Conservation (phyloP, 1,140 invertebrate genomes). For the Orchestia grillus region DNA sequence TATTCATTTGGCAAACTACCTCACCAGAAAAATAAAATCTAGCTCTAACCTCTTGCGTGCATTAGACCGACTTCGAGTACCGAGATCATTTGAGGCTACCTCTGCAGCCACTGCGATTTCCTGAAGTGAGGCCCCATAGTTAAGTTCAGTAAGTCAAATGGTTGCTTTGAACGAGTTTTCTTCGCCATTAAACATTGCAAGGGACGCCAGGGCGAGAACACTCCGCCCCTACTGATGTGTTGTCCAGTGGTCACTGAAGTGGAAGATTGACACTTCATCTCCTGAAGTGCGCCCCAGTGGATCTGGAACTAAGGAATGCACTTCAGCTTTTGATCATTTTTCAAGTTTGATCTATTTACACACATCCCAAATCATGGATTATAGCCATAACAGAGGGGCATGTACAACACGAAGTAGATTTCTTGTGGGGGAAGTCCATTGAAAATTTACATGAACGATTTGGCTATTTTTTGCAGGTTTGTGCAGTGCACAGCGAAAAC, state of each 20-base stretch:
- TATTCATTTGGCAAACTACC: neutral
- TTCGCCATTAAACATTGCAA: slow-evolving; percentile 7
- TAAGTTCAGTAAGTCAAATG: slow-evolving; percentile 10
- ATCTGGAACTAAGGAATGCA: neutral
- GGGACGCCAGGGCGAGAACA: neutral
- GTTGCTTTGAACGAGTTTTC: slow-evolving; percentile 29
- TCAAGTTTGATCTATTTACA: neutral
- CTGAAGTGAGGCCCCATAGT: slow-evolving; percentile 4
- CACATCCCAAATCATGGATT: neutral
- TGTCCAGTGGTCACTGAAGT: slow-evolving; percentile 51
- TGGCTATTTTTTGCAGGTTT: no score
- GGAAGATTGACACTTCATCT: slow-evolving; percentile 48
- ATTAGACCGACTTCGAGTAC: neutral
- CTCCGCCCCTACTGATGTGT: neutral
- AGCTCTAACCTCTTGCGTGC: neutral
- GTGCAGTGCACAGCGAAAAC: no score
- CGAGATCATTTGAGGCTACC: neutral
- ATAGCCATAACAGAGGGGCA: neutral
- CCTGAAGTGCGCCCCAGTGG: neutral
- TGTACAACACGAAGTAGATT: no score
- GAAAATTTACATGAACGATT: no score
- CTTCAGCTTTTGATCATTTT: neutral
- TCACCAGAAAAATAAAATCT: neutral
- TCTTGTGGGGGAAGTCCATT: neutral
- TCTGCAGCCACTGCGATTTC: neutral